These are phyloP conservation scores for Micromys minutus DNA, from an alignment of 2,113 vertebrate genomes.

Conservation along the genomic window DNA sequence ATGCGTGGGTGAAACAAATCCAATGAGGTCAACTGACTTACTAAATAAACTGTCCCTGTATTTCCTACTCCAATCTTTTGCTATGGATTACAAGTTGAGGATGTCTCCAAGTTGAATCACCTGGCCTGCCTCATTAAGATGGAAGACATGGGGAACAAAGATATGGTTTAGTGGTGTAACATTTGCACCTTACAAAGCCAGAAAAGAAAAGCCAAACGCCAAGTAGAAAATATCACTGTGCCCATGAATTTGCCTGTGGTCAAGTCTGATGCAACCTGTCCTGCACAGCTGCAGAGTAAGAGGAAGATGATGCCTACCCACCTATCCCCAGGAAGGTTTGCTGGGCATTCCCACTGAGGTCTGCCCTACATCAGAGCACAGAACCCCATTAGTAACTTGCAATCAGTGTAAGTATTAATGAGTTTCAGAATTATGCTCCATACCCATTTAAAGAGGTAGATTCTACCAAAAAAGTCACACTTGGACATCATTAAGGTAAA, in stretches of 20 bases:
- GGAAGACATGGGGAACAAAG: background rate
- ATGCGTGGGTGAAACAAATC: background rate
- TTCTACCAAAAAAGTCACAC: conserved; percentile 6
- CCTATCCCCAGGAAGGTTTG: background rate
- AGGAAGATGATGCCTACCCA: background rate
- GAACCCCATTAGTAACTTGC: background rate
- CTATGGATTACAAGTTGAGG: background rate
- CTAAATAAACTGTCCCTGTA: conserved; percentile 34
- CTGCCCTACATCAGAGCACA: background rate
- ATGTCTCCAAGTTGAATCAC: background rate
- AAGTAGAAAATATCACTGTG: background rate
- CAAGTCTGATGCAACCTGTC: background rate
- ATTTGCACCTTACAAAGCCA: background rate
- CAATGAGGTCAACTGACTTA: conserved; percentile 15
- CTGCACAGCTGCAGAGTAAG: background rate
- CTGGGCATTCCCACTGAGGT: background rate
- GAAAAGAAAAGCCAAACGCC: background rate
- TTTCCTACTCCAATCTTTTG: background rate
- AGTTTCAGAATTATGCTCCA: conserved; percentile 5
- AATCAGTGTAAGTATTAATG: background rate
- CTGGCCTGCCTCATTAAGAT: background rate
- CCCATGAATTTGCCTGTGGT: background rate
- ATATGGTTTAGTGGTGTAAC: background rate
- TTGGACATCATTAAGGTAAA: conserved; percentile 30
- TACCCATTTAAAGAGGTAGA: conserved; percentile 25